These are phyloP conservation scores for Idris sp. DNA, from an alignment of 1,140 invertebrate species.

Conservation along the genomic window DNA sequence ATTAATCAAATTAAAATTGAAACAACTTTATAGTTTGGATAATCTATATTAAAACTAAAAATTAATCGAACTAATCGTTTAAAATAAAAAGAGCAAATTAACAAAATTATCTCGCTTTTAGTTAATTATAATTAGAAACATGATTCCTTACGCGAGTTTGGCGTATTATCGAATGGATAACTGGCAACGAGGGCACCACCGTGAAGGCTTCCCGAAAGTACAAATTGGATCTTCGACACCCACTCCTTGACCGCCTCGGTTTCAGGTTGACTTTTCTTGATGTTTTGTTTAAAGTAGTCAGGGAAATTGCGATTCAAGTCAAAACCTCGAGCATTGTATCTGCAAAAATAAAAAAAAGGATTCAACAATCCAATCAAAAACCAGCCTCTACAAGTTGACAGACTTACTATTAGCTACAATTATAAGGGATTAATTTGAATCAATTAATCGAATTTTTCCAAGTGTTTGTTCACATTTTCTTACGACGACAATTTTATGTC, in stretches of 20 bases:
- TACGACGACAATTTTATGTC: too few species aligned
- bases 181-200: constrained; percentile 94
- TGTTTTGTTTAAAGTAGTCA: constrained; percentile 94
- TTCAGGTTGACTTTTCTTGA: constrained; percentile 91
- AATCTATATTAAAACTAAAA: too few species aligned
- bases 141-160: constrained; percentile 88
- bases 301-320: constrained; percentile 96
- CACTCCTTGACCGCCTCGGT: constrained; percentile 96
- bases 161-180: constrained; percentile 95
- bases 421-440: too few species aligned
- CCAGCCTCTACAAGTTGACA: background rate
- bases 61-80: too few species aligned
- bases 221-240: constrained; percentile 94
- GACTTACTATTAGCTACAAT: too few species aligned
- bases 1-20: too few species aligned
- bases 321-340: constrained; percentile 91
- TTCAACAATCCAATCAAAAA: constrained; percentile 5
- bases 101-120: too few species aligned
- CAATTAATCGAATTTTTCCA: constrained; percentile 27
- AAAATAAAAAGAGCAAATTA: too few species aligned
- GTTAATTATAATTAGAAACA: constrained; percentile 48
- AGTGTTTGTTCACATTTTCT: too few species aligned
- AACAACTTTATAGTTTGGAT: too few species aligned
- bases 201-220: constrained; percentile 93
- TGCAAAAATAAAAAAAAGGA: constrained; percentile 68